phyloP scores from a whole-genome alignment of 37 sponge, comb jelly and placozoan genomes.

The Aplysina aerophoba region DNA sequence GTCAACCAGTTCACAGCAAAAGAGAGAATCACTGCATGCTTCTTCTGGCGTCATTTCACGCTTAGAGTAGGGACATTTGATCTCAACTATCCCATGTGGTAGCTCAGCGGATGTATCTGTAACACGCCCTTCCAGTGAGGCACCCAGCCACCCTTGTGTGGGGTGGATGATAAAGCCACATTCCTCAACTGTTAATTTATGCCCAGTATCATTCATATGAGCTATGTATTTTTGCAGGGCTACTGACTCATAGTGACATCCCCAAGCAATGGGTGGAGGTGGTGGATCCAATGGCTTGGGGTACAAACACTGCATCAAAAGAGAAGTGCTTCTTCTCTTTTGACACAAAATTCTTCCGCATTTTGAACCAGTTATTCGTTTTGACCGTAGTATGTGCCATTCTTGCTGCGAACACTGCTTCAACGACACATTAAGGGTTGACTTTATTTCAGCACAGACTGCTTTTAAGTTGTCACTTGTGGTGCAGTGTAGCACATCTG shows the following conservation, averaged over 20 bases:
- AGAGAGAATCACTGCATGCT: conserved; percentile 37
- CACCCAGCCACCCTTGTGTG: conserved; percentile 48
- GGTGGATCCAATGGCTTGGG: conserved; percentile 40
- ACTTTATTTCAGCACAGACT: conserved; percentile 4
- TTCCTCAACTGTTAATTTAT: conserved; percentile 20
- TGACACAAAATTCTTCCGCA: conserved; percentile 45
- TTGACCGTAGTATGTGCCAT: conserved; percentile 18
- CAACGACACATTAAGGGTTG: not conserved
- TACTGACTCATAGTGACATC: conserved; percentile 32
- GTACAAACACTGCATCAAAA: conserved; percentile 29
- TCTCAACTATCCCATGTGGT: conserved; percentile 38
- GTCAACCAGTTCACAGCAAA: conserved; percentile 36
- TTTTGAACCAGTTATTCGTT: conserved; percentile 45
- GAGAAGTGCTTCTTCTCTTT: conserved; percentile 5
- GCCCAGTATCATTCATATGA: conserved; percentile 21
- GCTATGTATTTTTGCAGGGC: conserved; percentile 38
- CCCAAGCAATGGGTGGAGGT: conserved; percentile 52
- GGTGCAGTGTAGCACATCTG: conserved; percentile 17
- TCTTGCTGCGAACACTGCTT: not conserved
- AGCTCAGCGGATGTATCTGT: conserved; percentile 3
- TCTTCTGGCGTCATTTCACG: conserved; percentile 38
- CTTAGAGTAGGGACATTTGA: conserved; percentile 59
- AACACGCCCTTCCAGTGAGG: conserved; percentile 62
- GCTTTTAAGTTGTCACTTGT: not conserved
- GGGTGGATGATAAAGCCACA: conserved; percentile 59